phyloP scores from a whole-genome alignment of 2,888 invertebrate genomes.

The Lithophane leautieri region DNA sequence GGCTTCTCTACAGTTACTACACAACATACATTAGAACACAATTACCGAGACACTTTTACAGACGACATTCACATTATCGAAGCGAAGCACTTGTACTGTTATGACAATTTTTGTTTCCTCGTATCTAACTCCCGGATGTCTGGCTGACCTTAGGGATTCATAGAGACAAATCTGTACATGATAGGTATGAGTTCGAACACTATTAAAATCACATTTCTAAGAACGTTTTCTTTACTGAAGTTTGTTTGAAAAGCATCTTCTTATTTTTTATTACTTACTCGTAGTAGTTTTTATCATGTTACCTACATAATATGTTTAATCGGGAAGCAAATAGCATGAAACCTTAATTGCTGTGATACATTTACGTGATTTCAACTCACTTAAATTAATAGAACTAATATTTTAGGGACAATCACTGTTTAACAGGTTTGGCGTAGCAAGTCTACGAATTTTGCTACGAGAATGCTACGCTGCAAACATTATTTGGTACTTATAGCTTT shows the following conservation, averaged over 20 bases:
- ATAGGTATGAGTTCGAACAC: background rate
- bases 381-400: background rate
- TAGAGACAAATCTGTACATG: background rate
- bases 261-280: background rate
- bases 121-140: constrained; percentile 15
- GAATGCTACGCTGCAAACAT: constrained; percentile 33
- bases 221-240: background rate
- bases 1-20: constrained; percentile 81
- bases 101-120: constrained; percentile 43
- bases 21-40: constrained; percentile 79
- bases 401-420: background rate
- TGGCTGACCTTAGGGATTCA: constrained; percentile 2
- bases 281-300: background rate
- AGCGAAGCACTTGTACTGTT: constrained; percentile 54
- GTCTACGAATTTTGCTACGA: constrained; percentile 46
- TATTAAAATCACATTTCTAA: background rate
- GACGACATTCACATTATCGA: constrained; percentile 67
- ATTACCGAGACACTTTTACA: constrained; percentile 71
- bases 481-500: background rate
- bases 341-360: background rate
- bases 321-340: background rate
- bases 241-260: background rate
- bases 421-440: constrained; percentile 27
- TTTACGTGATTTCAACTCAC: background rate
- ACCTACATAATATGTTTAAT: background rate